Base-by-base conservation (phyloP, 2,888 invertebrate species). In the Hyposoter didymator region DNA sequence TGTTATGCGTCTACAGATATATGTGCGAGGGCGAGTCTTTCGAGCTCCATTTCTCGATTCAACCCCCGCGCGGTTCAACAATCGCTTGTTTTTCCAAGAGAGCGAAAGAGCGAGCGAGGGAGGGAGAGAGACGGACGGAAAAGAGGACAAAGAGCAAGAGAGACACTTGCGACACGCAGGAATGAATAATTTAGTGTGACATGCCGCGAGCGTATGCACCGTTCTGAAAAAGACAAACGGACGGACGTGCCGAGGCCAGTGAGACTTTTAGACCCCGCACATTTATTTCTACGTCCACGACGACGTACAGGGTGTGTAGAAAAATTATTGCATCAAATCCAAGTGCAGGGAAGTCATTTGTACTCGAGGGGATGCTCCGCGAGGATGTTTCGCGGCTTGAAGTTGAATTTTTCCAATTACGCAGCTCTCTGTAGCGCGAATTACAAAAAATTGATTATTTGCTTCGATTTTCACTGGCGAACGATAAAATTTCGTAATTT, bases 101-200 rank as follows among this genome's bases (percentile, higher is more conserved):
- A 49, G 52, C 66, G 70, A 70, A 14, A 17, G 75, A 32, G 12
- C 32, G 39, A 32, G 52, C 52, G 74, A 67, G 39, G 55, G 55
- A 52, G 49, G 47, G 47, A 80, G 55, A 59, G 6, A 28, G 32
- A 39, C 1, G 5, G 43, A 66, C 17, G 6, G 19, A 35, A 28
- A 75, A 64, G 64, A 67, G 80, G 39, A 39, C 39, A 39, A 39
- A 39, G 52, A 70, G 74, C 45, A 59, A 59, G 28, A 80, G 67
- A 74, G 69, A 76, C 66, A 82, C 78, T 84, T 85, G 85, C 88
- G 88, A 89, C 89, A 89, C 89, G 87, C 88, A 86, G 84, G 84
- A 75, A 85, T 90, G 90, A 89, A 90, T 90, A 88, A 89, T 90
- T 90, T 89, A 90, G 88, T 88, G 90, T 88, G 90, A 89, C 88